Conservation (phyloP, 2,888 invertebrate species). For the Masnerella sp. region DNA sequence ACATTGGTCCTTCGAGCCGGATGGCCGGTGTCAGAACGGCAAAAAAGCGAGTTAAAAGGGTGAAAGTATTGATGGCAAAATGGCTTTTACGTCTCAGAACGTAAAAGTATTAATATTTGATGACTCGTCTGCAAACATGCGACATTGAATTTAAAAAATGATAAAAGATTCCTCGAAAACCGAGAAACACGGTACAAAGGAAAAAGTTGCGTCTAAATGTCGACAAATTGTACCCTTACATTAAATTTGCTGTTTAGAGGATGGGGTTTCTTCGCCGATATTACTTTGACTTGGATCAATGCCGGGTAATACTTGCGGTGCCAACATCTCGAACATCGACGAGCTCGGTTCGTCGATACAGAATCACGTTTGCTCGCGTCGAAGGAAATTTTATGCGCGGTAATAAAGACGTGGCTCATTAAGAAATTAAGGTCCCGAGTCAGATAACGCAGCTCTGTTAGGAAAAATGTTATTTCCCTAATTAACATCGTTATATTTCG, state of each 20-base stretch:
- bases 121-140: no score
- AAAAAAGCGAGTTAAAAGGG: no score
- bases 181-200: no score
- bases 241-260: conserved; percentile 25
- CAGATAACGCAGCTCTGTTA: neutral
- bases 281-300: conserved; percentile 46
- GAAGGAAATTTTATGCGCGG: conserved; percentile 15
- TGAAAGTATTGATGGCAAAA: no score
- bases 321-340: conserved; percentile 41
- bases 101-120: no score
- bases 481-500: conserved; percentile 27
- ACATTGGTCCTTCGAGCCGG: no score
- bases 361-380: conserved; percentile 7
- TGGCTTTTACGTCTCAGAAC: no score
- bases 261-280: conserved; percentile 30
- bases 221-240: conserved; percentile 21
- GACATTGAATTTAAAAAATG: no score
- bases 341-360: conserved; percentile 24
- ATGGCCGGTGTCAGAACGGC: no score
- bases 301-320: conserved; percentile 30
- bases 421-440: conserved; percentile 15
- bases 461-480: conserved; percentile 17
- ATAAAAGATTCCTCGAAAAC: no score
- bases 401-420: conserved; percentile 25
- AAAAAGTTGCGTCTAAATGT: conserved; percentile 1